Evolutionary conservation across 2,113 vertebrate genomes (phyloP).

Genomic region (Plecturocebus donacophilus): DNA sequence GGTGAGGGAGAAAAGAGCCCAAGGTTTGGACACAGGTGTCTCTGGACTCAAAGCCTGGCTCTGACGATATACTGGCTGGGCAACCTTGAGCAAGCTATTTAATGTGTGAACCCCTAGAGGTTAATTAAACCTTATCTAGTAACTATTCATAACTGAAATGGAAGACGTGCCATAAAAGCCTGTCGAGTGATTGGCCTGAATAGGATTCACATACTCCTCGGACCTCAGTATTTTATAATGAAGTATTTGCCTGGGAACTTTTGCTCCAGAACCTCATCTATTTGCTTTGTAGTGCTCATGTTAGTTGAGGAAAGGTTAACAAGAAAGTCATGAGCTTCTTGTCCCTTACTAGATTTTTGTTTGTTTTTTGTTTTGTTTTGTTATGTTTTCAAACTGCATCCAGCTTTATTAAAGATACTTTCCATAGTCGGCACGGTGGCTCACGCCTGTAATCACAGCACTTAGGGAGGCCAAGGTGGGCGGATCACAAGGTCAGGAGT

Average conservation of each 20-base stretch:
- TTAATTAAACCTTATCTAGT: neutral
- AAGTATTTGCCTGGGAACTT: neutral
- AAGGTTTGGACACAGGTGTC: neutral
- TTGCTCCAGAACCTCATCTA: neutral
- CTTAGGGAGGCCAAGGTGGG: too few species aligned
- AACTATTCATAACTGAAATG: neutral
- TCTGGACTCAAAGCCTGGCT: neutral
- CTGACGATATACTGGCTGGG: neutral
- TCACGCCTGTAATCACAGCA: too few species aligned
- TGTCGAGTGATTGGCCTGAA: neutral
- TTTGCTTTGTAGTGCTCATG: neutral
- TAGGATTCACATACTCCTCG: neutral
- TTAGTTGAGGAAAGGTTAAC: neutral
- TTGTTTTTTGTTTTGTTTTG: too few species aligned
- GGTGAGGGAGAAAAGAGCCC: neutral
- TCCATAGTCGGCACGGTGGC: too few species aligned
- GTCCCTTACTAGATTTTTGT: neutral
- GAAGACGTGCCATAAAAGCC: neutral
- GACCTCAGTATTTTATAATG: neutral
- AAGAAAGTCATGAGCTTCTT: neutral
- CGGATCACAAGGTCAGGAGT: too few species aligned
- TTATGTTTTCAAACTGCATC: too few species aligned
- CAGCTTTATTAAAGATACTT: too few species aligned
- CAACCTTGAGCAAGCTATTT: neutral
- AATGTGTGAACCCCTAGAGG: neutral